Conservation (phyloP, 2,888 invertebrate species). For the Sepioteuthis lessoniana region DNA sequence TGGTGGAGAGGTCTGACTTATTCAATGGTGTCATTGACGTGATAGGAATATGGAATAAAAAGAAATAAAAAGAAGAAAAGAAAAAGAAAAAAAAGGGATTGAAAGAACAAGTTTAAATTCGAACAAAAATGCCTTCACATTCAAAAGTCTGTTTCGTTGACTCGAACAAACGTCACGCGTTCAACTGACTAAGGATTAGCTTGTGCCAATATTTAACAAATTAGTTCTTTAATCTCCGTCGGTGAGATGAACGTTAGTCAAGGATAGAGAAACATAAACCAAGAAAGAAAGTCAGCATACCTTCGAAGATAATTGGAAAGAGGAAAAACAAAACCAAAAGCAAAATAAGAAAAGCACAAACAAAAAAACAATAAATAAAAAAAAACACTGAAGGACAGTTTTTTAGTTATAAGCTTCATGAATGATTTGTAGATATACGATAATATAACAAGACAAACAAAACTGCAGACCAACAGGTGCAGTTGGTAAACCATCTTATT, state of each 20-base stretch:
- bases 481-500: too few relatives aligned
- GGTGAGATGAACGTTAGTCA: not conserved
- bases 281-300: not conserved
- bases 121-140: not conserved
- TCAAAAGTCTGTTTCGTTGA: not conserved
- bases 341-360: too few relatives aligned
- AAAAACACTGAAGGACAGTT: too few relatives aligned
- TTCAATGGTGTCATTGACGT: not conserved
- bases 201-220: constrained; percentile 4
- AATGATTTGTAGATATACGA: too few relatives aligned
- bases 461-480: too few relatives aligned
- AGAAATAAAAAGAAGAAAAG: not conserved
- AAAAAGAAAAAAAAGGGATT: too few relatives aligned
- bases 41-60: not conserved
- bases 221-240: not conserved
- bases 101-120: not conserved
- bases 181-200: not conserved
- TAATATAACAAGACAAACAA: too few relatives aligned
- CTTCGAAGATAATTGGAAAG: not conserved
- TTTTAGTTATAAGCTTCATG: too few relatives aligned
- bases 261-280: not conserved
- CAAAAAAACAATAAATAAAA: too few relatives aligned
- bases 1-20: too few relatives aligned
- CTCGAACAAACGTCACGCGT: not conserved
- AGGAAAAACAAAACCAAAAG: not conserved